Base-by-base conservation (phyloP, 2,113 vertebrate species). In the Polypterus bichir region DNA sequence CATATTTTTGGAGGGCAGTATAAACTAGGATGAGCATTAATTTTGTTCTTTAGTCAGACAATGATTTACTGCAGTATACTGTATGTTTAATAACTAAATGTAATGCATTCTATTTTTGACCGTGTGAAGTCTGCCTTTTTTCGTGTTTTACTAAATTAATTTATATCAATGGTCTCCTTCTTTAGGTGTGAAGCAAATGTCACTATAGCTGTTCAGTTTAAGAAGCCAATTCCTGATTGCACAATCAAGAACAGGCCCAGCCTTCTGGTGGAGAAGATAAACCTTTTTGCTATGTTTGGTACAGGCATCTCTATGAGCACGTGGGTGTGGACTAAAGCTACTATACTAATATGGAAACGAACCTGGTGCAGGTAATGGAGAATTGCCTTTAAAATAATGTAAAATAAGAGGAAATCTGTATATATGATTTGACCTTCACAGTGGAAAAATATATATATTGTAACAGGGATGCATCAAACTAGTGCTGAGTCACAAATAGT, bases 251-350 rank as follows among this genome's bases (percentile, higher is more conserved):
- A 96, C 83, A 86, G 92, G 3, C 96, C 96, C 0, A 97, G 91
- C 64, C 84, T 98, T 0, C 76, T 98, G 77, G 94, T 99, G 76
- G 94, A 95, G 81, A 97, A 98, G 80, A 97, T 98, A 75, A 98
- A 99, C 71, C 86, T 99, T 60, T 97, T 98, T n/a, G 93, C 94
- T 70, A 97, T 98, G 94, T 99, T 99, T 5, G 96, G 94, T 60
- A 98, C 96, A 0, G 96, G 94, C 7, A 90, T 99, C 46, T 87
- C 91, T 67, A 99, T 99, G 96, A 99, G 96, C 71, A 98, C 94
- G 64, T 99, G 96, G 96, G 95, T 99, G 47, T 99, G 96, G 96
- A 99, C 96, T 72, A 97, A 97, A 70, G 96, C 96, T 71, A 98
- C 96, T 0, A 80, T 97, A 65, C 92, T 98, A 70, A 98, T 98